These are phyloP conservation scores for Acleris cristana DNA, from an alignment of 2,888 invertebrate species.

Conservation along the genomic window DNA sequence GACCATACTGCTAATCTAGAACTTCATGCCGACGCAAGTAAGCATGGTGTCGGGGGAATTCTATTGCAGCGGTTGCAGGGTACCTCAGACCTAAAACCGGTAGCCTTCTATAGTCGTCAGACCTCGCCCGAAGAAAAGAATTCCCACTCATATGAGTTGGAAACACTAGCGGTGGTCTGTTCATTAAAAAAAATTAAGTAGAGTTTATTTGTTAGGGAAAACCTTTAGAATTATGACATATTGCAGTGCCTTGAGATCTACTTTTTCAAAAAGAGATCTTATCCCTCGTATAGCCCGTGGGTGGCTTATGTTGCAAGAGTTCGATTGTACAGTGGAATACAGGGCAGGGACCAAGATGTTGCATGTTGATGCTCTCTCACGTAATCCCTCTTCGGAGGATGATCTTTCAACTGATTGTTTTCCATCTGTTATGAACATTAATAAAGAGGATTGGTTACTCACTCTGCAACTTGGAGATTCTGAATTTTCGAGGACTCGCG, in stretches of 20 bases:
- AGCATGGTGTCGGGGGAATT: too few species aligned
- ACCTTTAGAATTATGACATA: neutral
- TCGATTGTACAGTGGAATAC: conserved; percentile 18
- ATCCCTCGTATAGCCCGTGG: neutral
- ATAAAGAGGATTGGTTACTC: conserved; percentile 27
- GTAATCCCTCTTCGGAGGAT: conserved; percentile 10
- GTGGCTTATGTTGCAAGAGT: conserved; percentile 19
- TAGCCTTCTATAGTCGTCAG: too few species aligned
- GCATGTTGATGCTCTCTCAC: neutral
- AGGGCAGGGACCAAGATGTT: neutral
- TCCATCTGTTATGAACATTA: conserved; percentile 18
- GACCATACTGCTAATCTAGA: too few species aligned
- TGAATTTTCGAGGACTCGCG: conserved; percentile 12
- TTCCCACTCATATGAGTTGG: too few species aligned
- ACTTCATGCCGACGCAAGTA: too few species aligned
- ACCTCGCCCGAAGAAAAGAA: too few species aligned
- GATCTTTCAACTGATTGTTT: neutral
- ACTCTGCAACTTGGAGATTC: conserved; percentile 30
- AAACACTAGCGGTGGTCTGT: too few species aligned
- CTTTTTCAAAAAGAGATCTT: conserved; percentile 13
- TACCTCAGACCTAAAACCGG: too few species aligned
- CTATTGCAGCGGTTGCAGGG: too few species aligned
- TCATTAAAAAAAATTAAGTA: too few species aligned
- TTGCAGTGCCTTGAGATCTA: conserved; percentile 26
- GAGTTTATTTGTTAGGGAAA: too few species aligned